Conservation (phyloP, 2,797 vertebrate genomes). For the Glossophaga mutica region DNA sequence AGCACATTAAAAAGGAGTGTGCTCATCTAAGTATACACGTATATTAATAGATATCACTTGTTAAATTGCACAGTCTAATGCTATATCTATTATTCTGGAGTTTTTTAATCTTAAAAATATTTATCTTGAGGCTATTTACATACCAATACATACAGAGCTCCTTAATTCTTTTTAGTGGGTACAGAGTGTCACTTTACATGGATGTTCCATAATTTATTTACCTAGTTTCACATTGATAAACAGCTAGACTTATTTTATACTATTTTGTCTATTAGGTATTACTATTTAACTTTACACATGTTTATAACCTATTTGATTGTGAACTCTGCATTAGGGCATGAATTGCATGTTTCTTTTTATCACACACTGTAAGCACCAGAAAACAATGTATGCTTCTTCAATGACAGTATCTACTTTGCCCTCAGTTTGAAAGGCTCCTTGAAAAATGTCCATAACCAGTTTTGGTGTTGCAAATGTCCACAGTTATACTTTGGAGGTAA, state of each 20-base stretch:
- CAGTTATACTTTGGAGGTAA: neutral
- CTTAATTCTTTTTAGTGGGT: neutral
- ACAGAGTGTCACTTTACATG: neutral
- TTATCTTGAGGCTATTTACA: neutral
- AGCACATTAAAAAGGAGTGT: neutral
- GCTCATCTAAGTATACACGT: neutral
- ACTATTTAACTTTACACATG: neutral
- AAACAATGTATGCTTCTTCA: neutral
- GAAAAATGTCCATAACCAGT: neutral
- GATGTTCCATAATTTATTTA: neutral
- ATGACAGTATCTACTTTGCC: neutral
- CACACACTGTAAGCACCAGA: neutral
- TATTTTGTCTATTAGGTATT: neutral
- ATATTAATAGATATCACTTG: neutral
- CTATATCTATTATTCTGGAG: neutral
- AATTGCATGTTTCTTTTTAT: neutral
- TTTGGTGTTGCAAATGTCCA: neutral
- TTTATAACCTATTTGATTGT: neutral
- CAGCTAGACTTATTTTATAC: neutral
- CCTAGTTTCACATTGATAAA: neutral
- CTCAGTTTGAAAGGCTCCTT: neutral
- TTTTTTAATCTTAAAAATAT: neutral
- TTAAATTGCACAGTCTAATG: neutral
- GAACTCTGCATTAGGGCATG: neutral
- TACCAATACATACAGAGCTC: neutral